phyloP scores from a whole-genome alignment of 2,888 invertebrate species.

The Lithophane ornitopus region DNA sequence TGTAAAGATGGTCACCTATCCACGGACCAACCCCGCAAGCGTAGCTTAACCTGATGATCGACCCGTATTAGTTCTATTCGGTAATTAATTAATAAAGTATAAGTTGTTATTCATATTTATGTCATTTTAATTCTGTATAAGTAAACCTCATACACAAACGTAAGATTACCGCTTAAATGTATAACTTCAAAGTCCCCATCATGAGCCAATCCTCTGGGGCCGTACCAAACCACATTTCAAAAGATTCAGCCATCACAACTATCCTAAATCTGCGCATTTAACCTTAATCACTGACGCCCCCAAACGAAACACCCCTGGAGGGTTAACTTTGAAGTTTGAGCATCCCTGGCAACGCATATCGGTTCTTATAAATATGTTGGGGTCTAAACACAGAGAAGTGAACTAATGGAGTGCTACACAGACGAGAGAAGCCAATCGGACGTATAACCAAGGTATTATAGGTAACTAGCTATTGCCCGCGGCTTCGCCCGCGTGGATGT shows the following conservation, averaged over 20 bases:
- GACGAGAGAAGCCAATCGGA: background rate
- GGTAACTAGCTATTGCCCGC: no score
- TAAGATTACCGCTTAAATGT: slow-evolving; percentile 24
- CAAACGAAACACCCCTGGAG: slow-evolving; percentile 35
- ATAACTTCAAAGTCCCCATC: slow-evolving; percentile 35
- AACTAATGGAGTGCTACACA: slow-evolving; percentile 25
- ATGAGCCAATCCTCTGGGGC: slow-evolving; percentile 26
- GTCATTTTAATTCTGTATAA: no score
- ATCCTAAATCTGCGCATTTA: slow-evolving; percentile 41
- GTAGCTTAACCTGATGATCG: no score
- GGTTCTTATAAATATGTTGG: slow-evolving; percentile 57
- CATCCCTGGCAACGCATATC: slow-evolving; percentile 43
- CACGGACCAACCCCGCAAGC: no score
- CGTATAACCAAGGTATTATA: background rate
- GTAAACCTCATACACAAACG: background rate
- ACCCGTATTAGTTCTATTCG: no score
- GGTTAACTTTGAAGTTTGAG: slow-evolving; percentile 56
- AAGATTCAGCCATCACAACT: slow-evolving; percentile 51
- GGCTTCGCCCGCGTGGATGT: no score
- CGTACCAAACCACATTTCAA: slow-evolving; percentile 55
- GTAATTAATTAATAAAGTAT: no score
- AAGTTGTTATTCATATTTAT: no score
- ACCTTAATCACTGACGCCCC: slow-evolving; percentile 51
- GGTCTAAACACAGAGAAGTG: slow-evolving; percentile 20
- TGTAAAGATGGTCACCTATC: no score